Base-by-base conservation (phyloP, 2,888 invertebrate species). In the Trichopria drosophilae region DNA sequence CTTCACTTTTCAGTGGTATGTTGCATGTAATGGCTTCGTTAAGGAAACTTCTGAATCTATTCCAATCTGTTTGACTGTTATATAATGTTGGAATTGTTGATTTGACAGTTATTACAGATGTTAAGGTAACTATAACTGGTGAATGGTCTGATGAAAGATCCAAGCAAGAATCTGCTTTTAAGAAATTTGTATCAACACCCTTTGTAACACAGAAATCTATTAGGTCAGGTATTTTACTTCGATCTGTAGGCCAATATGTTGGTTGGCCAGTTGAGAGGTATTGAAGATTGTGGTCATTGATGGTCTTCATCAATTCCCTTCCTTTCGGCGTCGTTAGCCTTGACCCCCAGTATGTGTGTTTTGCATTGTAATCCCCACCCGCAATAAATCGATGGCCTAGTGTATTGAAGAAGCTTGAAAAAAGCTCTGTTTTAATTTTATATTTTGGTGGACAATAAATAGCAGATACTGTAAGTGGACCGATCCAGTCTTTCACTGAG, bases 141-240 rank as follows among this genome's bases (percentile, higher is more conserved):
- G 59, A 55, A 29, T 64, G 61, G 23, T 63, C 60, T 1, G 64
- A 62, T 28, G 55, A 53, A n/a, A 65, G 34, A 34, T 66, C 62
- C 18, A 51, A 35, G 20, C 50, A 47, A 19, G 52, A 39, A 47
- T 55, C 46, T 18, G 48, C 40, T 23, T 46, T 29, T n/a, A 48
- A 43, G 42, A 53, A 53, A 20, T 51, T 55, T 37, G 28, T 16
- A n/a, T 44, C 26, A 19, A 61, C 52, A 4, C 51, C 51, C 22
- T 61, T 60, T 6, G 57, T 51, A 3, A 63, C 51, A 32, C 58
- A 62, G 31, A 66, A 54, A 37, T 62, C 62, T 4, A 64, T 29
- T 12, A 63, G 37, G 18, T 66, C 61, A 4, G 66, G 64, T 19
- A 56, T 49, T 58, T 64, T 61, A 13, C 53, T 54, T 10, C 34